A percentile compares a stretch with the other conserved stretches of the same genome.
Evolutionary conservation across 2,797 vertebrate genomes (phyloP).

Genomic region (Ammospiza maritima): DNA sequence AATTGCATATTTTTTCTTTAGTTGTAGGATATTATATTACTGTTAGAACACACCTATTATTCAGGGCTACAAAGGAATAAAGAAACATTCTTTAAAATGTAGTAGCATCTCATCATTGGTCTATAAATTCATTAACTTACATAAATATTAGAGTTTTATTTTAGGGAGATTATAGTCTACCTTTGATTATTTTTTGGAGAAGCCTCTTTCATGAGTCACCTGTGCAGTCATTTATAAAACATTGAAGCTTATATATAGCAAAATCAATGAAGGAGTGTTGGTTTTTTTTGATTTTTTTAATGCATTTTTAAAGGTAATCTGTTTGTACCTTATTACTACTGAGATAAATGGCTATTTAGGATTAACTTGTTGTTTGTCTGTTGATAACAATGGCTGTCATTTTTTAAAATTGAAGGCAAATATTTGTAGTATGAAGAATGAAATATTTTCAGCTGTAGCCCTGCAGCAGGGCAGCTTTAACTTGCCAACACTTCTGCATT

Average conservation of each 20-base stretch:
- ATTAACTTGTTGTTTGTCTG: not conserved
- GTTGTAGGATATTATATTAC: not conserved
- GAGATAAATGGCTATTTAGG: not conserved
- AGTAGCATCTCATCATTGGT: not conserved
- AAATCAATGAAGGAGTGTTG: not conserved
- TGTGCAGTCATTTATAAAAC: not conserved
- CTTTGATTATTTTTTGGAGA: not conserved
- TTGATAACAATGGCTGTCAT: not conserved
- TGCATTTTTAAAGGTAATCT: not conserved
- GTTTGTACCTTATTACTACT: not conserved
- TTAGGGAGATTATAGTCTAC: not conserved
- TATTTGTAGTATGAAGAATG: not conserved
- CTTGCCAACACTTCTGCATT: not conserved
- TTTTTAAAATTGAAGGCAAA: not conserved
- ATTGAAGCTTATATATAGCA: not conserved
- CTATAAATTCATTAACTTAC: not conserved
- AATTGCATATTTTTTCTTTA: not conserved
- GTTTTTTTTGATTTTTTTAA: rapidly evolving
- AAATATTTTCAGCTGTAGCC: not conserved
- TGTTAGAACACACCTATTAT: not conserved
- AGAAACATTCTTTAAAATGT: not conserved
- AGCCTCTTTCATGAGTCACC: not conserved
- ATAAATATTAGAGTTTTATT: not conserved
- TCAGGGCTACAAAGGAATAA: not conserved
- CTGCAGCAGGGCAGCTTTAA: not conserved